Evolutionary conservation across 2,797 vertebrate species (phyloP).

Genomic region (Protosalanx chinensis): DNA sequence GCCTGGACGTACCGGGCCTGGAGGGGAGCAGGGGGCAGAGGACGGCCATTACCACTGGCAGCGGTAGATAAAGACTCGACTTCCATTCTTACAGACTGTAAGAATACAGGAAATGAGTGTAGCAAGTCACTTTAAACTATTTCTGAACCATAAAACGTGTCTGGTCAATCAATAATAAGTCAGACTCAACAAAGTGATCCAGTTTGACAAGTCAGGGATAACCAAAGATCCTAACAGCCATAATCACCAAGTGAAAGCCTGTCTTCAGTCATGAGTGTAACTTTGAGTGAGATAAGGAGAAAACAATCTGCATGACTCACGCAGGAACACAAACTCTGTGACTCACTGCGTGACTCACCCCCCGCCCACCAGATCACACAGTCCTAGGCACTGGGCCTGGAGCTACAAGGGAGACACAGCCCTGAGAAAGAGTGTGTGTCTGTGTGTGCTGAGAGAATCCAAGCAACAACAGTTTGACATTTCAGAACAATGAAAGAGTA

Average conservation of each 20-base stretch:
- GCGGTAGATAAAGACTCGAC: not conserved
- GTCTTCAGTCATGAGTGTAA: conserved; percentile 43
- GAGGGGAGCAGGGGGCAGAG: conserved; percentile 3
- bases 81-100: not conserved
- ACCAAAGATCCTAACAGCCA: conserved; percentile 8
- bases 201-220: conserved; percentile 12
- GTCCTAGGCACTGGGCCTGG: conserved; percentile 61
- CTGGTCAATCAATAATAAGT: not conserved
- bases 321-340: conserved; percentile 75
- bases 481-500: conserved; percentile 49
- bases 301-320: conserved; percentile 77
- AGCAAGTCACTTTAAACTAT: not conserved
- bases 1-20: conserved; percentile 94
- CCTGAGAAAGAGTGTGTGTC: conserved; percentile 13
- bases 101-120: not conserved
- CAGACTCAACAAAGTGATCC: not conserved
- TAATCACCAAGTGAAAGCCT: conserved; percentile 46
- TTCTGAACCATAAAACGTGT: not conserved
- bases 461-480: conserved; percentile 61
- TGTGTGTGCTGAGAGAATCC: conserved; percentile 28
- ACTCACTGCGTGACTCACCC: conserved; percentile 69
- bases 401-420: conserved; percentile 41
- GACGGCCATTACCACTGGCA: not conserved
- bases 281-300: conserved; percentile 71
- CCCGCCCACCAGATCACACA: conserved; percentile 71